Evolutionary conservation across 2,888 invertebrate genomes (phyloP).

Genomic region (Tachystola acroxantha): DNA sequence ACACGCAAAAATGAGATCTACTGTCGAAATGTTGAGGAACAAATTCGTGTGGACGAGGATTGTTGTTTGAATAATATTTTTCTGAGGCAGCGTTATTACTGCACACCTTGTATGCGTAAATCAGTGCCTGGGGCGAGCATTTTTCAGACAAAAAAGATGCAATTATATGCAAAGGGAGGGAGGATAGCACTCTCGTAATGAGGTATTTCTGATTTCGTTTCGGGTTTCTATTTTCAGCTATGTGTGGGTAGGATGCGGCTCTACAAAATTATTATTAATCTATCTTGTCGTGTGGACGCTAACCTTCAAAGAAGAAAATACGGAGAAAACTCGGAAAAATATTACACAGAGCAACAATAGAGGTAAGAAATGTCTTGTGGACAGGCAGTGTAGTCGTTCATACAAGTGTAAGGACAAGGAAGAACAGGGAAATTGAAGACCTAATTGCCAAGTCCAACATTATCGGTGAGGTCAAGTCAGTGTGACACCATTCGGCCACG

Average conservation of each 20-base stretch:
- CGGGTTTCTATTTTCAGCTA: constrained; percentile 5
- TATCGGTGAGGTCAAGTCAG: too few species aligned
- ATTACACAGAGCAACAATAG: too few species aligned
- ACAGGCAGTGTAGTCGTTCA: too few species aligned
- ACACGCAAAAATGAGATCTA: constrained; percentile 41
- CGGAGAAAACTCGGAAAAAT: too few species aligned
- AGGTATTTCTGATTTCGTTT: constrained; percentile 40
- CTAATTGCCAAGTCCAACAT: too few species aligned
- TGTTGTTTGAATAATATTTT: constrained; percentile 60
- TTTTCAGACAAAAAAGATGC: constrained; percentile 74
- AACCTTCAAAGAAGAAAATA: too few species aligned
- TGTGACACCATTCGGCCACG: too few species aligned
- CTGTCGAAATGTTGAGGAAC: constrained; percentile 25
- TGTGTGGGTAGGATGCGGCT: too few species aligned
- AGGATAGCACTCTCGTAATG: constrained; percentile 44
- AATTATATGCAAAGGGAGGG: constrained; percentile 69
- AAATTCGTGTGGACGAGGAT: constrained; percentile 26
- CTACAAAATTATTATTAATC: background rate
- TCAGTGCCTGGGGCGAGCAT: constrained; percentile 70
- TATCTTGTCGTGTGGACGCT: too few species aligned
- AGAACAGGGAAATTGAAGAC: too few species aligned
- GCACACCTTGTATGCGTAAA: constrained; percentile 78
- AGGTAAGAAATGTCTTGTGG: too few species aligned
- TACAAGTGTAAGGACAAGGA: too few species aligned
- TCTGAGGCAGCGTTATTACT: constrained; percentile 70